These are phyloP conservation scores for Mohoua ochrocephala DNA, from an alignment of 2,113 vertebrate genomes.

Conservation along the genomic window DNA sequence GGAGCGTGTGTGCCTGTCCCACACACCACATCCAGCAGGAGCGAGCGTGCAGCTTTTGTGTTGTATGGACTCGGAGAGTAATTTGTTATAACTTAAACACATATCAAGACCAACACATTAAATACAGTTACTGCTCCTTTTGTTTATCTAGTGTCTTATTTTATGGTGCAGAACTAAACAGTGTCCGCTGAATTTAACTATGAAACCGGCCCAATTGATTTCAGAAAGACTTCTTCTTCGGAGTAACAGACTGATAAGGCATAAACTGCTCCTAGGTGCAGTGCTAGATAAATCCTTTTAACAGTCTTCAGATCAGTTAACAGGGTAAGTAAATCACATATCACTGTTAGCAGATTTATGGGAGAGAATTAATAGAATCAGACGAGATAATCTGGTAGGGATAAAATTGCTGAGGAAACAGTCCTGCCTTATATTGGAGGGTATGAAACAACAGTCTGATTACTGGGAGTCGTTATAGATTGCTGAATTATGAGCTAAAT, in stretches of 20 bases:
- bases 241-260: conserved; percentile 55
- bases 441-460: conserved; percentile 70
- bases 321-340: conserved; percentile 77
- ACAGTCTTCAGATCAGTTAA: conserved; percentile 76
- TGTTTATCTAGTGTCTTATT: conserved; percentile 62
- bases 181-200: conserved; percentile 50
- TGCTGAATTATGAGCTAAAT: conserved; percentile 76
- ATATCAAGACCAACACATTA: conserved; percentile 23
- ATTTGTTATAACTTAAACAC: conserved; percentile 31
- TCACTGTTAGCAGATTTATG: conserved; percentile 80
- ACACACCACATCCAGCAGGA: neutral
- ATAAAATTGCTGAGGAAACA: conserved; percentile 76
- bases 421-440: conserved; percentile 62
- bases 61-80: neutral
- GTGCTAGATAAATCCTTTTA: conserved; percentile 77
- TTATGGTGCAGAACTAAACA: conserved; percentile 62
- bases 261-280: conserved; percentile 57
- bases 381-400: conserved; percentile 79
- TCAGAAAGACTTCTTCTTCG: conserved; percentile 57
- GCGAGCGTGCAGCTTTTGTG: neutral
- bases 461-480: conserved; percentile 68
- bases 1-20: neutral
- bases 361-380: conserved; percentile 83
- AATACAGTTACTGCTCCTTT: conserved; percentile 26
- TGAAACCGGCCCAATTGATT: conserved; percentile 64